phyloP scores from a whole-genome alignment of 2,113 vertebrate genomes.

The Aleadryas rufinucha region DNA sequence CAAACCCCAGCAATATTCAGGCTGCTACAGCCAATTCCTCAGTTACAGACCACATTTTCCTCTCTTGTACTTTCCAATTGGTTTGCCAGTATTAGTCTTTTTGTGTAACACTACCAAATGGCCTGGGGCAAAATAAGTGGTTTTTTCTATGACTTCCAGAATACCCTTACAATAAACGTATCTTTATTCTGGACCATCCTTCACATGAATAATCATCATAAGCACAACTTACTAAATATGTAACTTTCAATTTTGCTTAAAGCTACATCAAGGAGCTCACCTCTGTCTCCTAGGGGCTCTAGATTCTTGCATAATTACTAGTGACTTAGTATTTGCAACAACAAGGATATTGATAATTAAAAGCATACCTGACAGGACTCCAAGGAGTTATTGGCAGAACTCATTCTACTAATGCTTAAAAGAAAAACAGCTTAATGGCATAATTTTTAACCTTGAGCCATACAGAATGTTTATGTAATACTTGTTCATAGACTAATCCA shows the following conservation, averaged over 20 bases:
- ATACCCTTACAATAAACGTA: neutral
- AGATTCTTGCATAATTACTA: neutral
- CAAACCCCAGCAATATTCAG: neutral
- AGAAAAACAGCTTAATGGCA: neutral
- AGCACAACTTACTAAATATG: neutral
- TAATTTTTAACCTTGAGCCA: constrained; percentile 3
- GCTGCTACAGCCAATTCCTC: neutral
- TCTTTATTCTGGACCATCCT: neutral
- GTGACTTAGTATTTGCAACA: neutral
- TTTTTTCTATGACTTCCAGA: neutral
- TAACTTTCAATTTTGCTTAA: neutral
- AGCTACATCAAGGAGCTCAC: neutral
- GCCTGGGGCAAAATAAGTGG: neutral
- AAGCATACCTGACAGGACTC: neutral
- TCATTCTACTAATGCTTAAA: neutral
- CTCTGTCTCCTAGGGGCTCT: neutral
- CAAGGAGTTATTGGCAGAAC: neutral
- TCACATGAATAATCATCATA: neutral
- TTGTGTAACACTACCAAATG: neutral
- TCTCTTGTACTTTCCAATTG: neutral
- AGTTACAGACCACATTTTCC: neutral
- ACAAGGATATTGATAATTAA: constrained; percentile 8
- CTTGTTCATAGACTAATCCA: neutral
- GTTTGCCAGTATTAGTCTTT: neutral
- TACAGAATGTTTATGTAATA: neutral